A percentile compares a stretch with the other conserved stretches of the same genome.
These are phyloP conservation scores for Ophion ventricosus DNA, from an alignment of 2,888 invertebrate genomes.

Conservation along the genomic window DNA sequence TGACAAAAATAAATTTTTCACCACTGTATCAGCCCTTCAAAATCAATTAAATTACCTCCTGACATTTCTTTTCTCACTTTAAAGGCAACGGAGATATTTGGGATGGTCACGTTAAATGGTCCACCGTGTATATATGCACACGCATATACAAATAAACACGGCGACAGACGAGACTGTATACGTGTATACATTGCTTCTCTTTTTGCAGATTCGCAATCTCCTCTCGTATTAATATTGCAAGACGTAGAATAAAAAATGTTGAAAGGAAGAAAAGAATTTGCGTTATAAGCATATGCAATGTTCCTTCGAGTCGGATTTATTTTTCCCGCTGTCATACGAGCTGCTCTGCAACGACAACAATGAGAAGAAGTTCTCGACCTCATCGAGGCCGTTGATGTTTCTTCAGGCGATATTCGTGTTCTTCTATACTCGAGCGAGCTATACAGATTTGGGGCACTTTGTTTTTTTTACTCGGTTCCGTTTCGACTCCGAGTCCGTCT, in stretches of 20 bases:
- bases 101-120: too few relatives aligned
- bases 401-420: not conserved
- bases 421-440: not conserved
- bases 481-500: not conserved
- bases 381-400: slow-evolving; percentile 30
- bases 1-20: too few relatives aligned
- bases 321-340: slow-evolving; percentile 16
- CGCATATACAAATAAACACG: too few relatives aligned
- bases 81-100: too few relatives aligned
- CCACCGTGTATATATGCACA: too few relatives aligned
- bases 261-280: not conserved
- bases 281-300: not conserved
- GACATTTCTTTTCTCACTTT: too few relatives aligned
- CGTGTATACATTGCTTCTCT: not conserved
- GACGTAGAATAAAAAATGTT: not conserved
- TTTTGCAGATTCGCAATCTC: not conserved
- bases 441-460: not conserved
- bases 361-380: slow-evolving; percentile 43
- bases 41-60: too few relatives aligned
- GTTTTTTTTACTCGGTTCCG: not conserved
- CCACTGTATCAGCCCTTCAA: too few relatives aligned
- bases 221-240: not conserved
- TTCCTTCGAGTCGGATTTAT: slow-evolving; percentile 8
- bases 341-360: slow-evolving; percentile 4
- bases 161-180: not conserved